phyloP scores from a whole-genome alignment of 2,888 invertebrate species.

The Hydriomena furcata region DNA sequence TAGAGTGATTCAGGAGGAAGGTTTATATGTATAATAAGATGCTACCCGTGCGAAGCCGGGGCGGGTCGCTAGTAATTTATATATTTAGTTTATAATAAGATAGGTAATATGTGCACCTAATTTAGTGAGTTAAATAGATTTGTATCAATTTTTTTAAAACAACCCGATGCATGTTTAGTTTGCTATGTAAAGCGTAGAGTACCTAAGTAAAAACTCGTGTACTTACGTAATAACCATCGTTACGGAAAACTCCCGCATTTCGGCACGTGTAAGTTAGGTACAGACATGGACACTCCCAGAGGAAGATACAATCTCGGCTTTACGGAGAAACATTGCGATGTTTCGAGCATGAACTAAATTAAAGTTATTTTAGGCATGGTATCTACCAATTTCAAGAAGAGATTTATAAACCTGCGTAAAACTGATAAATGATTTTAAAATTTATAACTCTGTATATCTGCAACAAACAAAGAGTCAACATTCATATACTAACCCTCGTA shows the following conservation, averaged over 20 bases:
- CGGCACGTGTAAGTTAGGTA: conserved; percentile 25
- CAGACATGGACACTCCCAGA: conserved; percentile 9
- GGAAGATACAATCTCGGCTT: conserved; percentile 8
- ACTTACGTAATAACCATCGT: conserved; percentile 22
- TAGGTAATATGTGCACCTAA: too few relatives aligned
- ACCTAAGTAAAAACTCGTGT: conserved; percentile 22
- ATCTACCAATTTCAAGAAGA: neutral
- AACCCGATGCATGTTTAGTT: neutral
- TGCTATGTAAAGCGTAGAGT: neutral
- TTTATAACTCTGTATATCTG: too few relatives aligned
- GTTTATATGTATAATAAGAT: too few relatives aligned
- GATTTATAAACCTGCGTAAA: neutral
- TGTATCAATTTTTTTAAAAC: neutral
- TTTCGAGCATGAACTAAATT: conserved; percentile 1
- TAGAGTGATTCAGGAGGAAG: too few relatives aligned
- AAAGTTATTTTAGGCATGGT: neutral
- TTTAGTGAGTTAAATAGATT: too few relatives aligned
- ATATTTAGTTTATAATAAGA: too few relatives aligned
- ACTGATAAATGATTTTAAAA: too few relatives aligned
- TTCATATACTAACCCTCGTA: too few relatives aligned
- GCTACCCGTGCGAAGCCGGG: too few relatives aligned
- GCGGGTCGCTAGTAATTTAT: too few relatives aligned
- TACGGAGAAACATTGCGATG: neutral
- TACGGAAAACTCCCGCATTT: conserved; percentile 23
- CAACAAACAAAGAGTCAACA: too few relatives aligned